Conservation (phyloP, 2,797 vertebrate species). For the Sebastes wilsoni region DNA sequence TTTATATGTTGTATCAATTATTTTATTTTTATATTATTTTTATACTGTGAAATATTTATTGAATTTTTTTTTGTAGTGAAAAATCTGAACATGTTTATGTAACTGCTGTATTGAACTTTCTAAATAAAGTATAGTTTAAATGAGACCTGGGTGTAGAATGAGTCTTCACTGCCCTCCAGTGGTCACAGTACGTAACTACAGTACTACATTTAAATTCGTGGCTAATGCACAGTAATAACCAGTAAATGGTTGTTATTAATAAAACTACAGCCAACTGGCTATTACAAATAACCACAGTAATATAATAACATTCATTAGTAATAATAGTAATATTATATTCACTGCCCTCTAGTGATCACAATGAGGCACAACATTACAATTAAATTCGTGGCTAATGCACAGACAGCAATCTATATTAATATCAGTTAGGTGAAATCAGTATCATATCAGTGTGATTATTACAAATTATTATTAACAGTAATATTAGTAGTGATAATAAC, state of each 20-base stretch:
- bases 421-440: neutral
- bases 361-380: neutral
- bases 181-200: neutral
- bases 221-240: neutral
- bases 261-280: neutral
- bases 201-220: neutral
- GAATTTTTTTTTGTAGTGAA: too few relatives aligned
- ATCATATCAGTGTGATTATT: neutral
- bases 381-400: neutral
- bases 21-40: too few relatives aligned
- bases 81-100: too few relatives aligned
- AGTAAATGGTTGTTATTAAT: neutral
- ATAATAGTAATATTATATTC: neutral
- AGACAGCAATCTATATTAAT: neutral
- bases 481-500: neutral
- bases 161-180: slow-evolving; percentile 2
- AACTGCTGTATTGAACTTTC: too few relatives aligned
- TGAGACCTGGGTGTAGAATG: neutral
- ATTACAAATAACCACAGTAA: too few relatives aligned
- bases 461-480: neutral
- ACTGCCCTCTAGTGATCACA: neutral
- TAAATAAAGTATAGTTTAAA: neutral
- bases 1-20: too few relatives aligned
- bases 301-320: too few relatives aligned
- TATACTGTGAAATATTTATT: too few relatives aligned